These are phyloP conservation scores for Graptemys geographica DNA, from an alignment of 2,797 vertebrate species.

Conservation along the genomic window DNA sequence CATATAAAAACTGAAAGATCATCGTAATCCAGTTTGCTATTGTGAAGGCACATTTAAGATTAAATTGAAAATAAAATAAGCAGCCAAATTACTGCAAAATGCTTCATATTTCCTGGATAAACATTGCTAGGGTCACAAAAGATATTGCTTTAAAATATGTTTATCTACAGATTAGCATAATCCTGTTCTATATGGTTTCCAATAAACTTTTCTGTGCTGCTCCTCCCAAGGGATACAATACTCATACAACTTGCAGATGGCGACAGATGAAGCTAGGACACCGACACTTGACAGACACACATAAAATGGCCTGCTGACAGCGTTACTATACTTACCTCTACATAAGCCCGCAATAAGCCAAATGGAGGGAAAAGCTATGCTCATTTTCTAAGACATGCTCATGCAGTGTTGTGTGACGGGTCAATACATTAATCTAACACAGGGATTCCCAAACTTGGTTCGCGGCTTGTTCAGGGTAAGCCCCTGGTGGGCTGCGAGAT, in stretches of 20 bases:
- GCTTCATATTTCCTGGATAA: slow-evolving; percentile 61
- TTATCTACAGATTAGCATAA: slow-evolving; percentile 77
- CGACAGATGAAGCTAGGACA: slow-evolving; percentile 44
- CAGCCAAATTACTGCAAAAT: slow-evolving; percentile 64
- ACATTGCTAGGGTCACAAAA: slow-evolving; percentile 67
- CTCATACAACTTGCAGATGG: slow-evolving; percentile 41
- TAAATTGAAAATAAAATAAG: slow-evolving; percentile 81
- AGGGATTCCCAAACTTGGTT: too few species aligned
- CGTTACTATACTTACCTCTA: neutral
- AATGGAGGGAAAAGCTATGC: neutral
- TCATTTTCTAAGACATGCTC: neutral
- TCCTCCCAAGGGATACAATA: slow-evolving; percentile 50
- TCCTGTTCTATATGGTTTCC: slow-evolving; percentile 49
- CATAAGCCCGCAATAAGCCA: slow-evolving; percentile 26
- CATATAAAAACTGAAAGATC: slow-evolving; percentile 56
- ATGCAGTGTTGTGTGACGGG: neutral
- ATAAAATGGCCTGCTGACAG: slow-evolving; percentile 56
- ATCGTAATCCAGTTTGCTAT: slow-evolving; percentile 72
- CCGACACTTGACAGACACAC: slow-evolving; percentile 71
- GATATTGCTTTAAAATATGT: slow-evolving; percentile 76
- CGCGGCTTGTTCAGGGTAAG: too few species aligned
- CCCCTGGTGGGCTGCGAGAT: too few species aligned
- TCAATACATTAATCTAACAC: neutral
- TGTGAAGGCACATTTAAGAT: slow-evolving; percentile 64
- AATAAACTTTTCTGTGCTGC: slow-evolving; percentile 50